A percentile compares a stretch with the other conserved stretches of the same genome.
These are phyloP conservation scores for Synodontis membranacea DNA, from an alignment of 2,113 vertebrate genomes.

Conservation along the genomic window DNA sequence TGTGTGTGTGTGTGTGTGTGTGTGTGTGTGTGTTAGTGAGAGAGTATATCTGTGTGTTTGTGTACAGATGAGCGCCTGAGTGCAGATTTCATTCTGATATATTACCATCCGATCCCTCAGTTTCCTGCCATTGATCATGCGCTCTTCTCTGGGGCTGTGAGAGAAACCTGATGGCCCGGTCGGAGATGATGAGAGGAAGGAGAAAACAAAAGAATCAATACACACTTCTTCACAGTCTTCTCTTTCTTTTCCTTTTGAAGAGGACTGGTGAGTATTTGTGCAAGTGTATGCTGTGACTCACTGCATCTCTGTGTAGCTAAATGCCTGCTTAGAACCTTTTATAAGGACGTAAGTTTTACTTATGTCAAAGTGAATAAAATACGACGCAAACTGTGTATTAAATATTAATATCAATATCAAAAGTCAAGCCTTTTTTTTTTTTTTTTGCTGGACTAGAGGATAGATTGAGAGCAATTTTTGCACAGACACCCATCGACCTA, in stretches of 20 bases:
- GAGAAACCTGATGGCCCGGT: conserved; percentile 86
- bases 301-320: neutral
- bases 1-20: conserved; percentile 28
- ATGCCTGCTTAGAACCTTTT: neutral
- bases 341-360: neutral
- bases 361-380: neutral
- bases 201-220: conserved; percentile 52
- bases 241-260: conserved; percentile 9
- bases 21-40: conserved; percentile 35
- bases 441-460: neutral
- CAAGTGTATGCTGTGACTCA: neutral
- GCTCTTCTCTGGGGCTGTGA: conserved; percentile 81
- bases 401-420: neutral
- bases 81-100: conserved; percentile 87
- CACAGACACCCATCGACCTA: neutral
- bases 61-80: conserved; percentile 58
- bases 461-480: neutral
- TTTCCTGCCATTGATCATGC: conserved; percentile 99
- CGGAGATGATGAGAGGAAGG: conserved; percentile 60
- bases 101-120: conserved; percentile 90
- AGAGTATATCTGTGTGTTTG: conserved; percentile 47
- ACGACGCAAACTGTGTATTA: neutral
- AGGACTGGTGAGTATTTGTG: conserved; percentile 23
- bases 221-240: conserved; percentile 49
- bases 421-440: neutral